Evolutionary conservation across 2,113 vertebrate genomes (phyloP).

Genomic region (Mormyrus iriodes): DNA sequence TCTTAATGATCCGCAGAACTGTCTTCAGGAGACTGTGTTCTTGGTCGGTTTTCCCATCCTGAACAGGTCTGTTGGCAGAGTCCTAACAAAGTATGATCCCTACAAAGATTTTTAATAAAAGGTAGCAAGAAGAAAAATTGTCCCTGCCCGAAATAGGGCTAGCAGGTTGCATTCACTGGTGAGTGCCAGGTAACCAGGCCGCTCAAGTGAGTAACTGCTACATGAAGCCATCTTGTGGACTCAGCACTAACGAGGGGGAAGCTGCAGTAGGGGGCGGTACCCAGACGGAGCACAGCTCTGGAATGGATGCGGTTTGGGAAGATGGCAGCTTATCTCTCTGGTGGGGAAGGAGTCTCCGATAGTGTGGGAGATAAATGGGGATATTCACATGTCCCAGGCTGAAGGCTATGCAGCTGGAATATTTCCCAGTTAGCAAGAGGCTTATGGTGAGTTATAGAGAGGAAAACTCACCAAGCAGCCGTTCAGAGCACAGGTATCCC

Average conservation of each 20-base stretch:
- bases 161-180: not conserved
- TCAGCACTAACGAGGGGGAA: not conserved
- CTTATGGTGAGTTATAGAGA: not conserved
- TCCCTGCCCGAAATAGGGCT: not conserved
- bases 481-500: not conserved
- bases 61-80: not conserved
- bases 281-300: not conserved
- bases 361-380: not conserved
- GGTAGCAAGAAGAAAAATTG: not conserved
- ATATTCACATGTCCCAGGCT: not conserved
- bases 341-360: not conserved
- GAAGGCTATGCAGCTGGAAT: not conserved
- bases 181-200: not conserved
- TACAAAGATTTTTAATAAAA: not conserved
- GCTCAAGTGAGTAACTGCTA: not conserved
- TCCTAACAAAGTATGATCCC: not conserved
- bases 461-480: not conserved
- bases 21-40: not conserved
- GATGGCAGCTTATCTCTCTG: not conserved
- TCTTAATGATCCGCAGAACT: not conserved
- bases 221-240: not conserved
- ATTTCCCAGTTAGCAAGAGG: not conserved
- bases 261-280: not conserved
- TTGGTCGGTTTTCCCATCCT: not conserved
- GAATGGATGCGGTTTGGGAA: not conserved